Percentiles rank a stretch among this genome's conserved stretches.
Evolutionary conservation across 2,888 invertebrate genomes (phyloP).

Genomic region (Merodon equestris): DNA sequence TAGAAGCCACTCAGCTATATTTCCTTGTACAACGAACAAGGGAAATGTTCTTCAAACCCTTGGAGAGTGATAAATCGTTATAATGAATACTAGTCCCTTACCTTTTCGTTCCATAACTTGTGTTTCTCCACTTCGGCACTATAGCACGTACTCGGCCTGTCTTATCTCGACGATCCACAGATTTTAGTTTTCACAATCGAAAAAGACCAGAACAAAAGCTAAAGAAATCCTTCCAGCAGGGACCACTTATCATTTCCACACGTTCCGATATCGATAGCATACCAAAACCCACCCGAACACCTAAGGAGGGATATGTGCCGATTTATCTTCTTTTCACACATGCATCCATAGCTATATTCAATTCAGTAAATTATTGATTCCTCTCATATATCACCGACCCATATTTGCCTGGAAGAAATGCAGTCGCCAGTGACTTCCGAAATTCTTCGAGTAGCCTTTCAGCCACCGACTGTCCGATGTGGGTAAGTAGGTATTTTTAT

Average conservation of each 20-base stretch:
- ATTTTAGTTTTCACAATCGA: slow-evolving; percentile 20
- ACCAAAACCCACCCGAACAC: slow-evolving; percentile 14
- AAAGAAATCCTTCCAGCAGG: slow-evolving; percentile 15
- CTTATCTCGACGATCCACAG: slow-evolving; percentile 4
- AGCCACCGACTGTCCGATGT: slow-evolving; percentile 16
- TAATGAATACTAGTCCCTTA: slow-evolving; percentile 24
- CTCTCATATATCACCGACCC: slow-evolving; percentile 16
- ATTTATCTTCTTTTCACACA: slow-evolving; percentile 42
- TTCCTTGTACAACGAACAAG: neutral
- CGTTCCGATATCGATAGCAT: slow-evolving; percentile 23
- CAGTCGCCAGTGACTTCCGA: neutral
- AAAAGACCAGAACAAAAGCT: neutral
- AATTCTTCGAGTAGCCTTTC: neutral
- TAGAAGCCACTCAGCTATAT: neutral
- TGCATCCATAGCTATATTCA: slow-evolving; percentile 33
- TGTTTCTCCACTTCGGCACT: neutral
- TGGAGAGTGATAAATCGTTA: slow-evolving; percentile 38
- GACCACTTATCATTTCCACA: slow-evolving; percentile 53
- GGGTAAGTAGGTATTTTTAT: slow-evolving; percentile 9
- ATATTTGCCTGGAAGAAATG: slow-evolving; percentile 25
- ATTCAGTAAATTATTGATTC: slow-evolving; percentile 30
- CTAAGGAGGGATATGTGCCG: slow-evolving; percentile 16
- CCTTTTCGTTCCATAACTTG: slow-evolving; percentile 22
- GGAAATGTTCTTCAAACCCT: slow-evolving; percentile 7
- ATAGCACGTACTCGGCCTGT: too few relatives aligned